phyloP scores from a whole-genome alignment of 2,113 vertebrate genomes.

The Callionymus lyra region DNA sequence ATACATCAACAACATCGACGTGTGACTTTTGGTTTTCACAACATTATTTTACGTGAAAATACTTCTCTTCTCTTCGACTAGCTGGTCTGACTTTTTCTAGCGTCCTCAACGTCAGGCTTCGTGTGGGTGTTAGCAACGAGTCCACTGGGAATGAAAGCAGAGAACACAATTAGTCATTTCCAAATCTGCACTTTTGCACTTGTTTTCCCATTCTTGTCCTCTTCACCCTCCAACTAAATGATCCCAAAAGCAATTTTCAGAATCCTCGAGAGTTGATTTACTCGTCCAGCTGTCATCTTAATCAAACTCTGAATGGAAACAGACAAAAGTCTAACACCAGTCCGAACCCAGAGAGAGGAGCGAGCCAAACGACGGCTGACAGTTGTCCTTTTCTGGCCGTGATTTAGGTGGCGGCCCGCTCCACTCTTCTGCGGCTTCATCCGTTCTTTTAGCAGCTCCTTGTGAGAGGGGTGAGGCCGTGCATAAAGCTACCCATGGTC shows the following conservation, averaged over 20 bases:
- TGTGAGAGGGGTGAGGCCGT: constrained; percentile 80
- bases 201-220: constrained; percentile 50
- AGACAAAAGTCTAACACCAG: constrained; percentile 83
- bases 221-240: constrained; percentile 52
- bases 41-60: too few species aligned
- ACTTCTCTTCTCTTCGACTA: too few species aligned
- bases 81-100: too few species aligned
- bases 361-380: constrained; percentile 85
- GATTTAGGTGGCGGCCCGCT: constrained; percentile 90
- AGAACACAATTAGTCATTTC: constrained; percentile 60
- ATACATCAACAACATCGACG: too few species aligned
- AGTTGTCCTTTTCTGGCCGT: constrained; percentile 85
- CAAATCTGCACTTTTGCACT: constrained; percentile 64
- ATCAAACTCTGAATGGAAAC: constrained; percentile 91
- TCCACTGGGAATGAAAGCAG: constrained; percentile 42
- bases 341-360: constrained; percentile 74
- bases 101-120: constrained; percentile 31
- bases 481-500: constrained; percentile 75
- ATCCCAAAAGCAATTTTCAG: constrained; percentile 70
- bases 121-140: constrained; percentile 31
- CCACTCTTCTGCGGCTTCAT: constrained; percentile 74
- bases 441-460: constrained; percentile 73
- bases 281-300: constrained; percentile 75
- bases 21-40: too few species aligned
- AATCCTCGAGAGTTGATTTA: constrained; percentile 91